Percentiles rank a stretch among this genome's conserved stretches.
phyloP scores from a whole-genome alignment of 2,888 invertebrate species.

The Drosophila incognita region DNA sequence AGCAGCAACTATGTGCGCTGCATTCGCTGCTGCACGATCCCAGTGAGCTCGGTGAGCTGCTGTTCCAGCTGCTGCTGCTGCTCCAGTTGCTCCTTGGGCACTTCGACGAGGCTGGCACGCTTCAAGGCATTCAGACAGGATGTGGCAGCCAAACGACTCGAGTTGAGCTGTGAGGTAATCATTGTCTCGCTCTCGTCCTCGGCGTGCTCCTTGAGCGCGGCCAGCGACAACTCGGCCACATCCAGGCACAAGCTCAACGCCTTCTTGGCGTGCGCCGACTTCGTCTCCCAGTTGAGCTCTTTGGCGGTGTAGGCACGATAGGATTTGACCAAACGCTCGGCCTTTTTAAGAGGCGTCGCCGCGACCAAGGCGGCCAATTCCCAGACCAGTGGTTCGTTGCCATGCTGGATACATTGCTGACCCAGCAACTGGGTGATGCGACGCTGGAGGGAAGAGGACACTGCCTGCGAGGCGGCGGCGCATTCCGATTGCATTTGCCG shows the following conservation, averaged over 20 bases:
- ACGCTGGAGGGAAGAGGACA: slow-evolving; percentile 81
- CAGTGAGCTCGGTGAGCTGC: slow-evolving; percentile 55
- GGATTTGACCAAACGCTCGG: slow-evolving; percentile 91
- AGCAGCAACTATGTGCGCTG: slow-evolving; percentile 30
- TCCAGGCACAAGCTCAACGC: slow-evolving; percentile 88
- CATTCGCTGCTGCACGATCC: slow-evolving; percentile 76
- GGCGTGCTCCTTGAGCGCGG: slow-evolving; percentile 85
- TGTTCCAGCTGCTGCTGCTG: slow-evolving; percentile 81
- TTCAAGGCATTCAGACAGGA: slow-evolving; percentile 86
- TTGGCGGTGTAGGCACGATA: slow-evolving; percentile 90
- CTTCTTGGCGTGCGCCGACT: slow-evolving; percentile 87
- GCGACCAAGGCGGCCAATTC: slow-evolving; percentile 91
- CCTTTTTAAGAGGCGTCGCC: slow-evolving; percentile 86
- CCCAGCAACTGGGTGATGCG: slow-evolving; percentile 81
- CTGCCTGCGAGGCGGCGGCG: slow-evolving; percentile 86
- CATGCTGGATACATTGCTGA: slow-evolving; percentile 85
- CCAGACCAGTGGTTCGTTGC: slow-evolving; percentile 92
- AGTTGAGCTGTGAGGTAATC: slow-evolving; percentile 87
- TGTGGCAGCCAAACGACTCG: slow-evolving; percentile 87
- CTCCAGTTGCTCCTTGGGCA: slow-evolving; percentile 83
- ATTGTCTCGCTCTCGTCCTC: slow-evolving; percentile 86
- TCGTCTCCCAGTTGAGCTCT: slow-evolving; percentile 86
- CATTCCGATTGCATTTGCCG: slow-evolving; percentile 89
- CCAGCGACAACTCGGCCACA: slow-evolving; percentile 87
- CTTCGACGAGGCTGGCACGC: slow-evolving; percentile 76